Conservation (phyloP, 2,888 invertebrate species). For the Tribolium freemani region DNA sequence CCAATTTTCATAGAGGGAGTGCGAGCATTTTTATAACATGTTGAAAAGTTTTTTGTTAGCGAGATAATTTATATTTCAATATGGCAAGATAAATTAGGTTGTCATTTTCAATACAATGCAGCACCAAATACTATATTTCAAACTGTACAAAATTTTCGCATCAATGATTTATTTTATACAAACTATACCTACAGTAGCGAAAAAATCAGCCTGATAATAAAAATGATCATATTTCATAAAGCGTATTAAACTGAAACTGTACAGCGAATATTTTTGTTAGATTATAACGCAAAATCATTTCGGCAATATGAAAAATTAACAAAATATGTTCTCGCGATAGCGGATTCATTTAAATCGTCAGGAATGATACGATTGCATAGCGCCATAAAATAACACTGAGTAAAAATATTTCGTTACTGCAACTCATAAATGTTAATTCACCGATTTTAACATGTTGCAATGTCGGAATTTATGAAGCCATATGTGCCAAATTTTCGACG, state of each 20-base stretch:
- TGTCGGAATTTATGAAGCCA: constrained; percentile 8
- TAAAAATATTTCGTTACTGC: constrained; percentile 25
- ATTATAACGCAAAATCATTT: constrained; percentile 17
- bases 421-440: constrained; percentile 19
- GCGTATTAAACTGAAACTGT: constrained; percentile 17
- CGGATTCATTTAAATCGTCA: constrained; percentile 5
- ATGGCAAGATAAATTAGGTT: constrained; percentile 33
- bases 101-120: constrained; percentile 34
- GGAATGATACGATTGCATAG: constrained; percentile 10
- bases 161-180: constrained; percentile 24
- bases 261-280: constrained; percentile 20
- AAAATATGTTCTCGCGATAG: constrained; percentile 19
- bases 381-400: constrained; percentile 19
- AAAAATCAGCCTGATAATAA: constrained; percentile 12
- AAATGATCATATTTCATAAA: constrained; percentile 14
- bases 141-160: constrained; percentile 30
- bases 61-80: constrained; percentile 34
- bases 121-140: constrained; percentile 27
- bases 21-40: constrained; percentile 15
- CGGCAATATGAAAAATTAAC: constrained; percentile 1
- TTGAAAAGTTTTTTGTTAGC: constrained; percentile 6
- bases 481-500: constrained; percentile 9
- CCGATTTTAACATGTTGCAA: constrained; percentile 25
- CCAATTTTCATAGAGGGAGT: neutral
- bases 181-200: neutral